Evolutionary conservation across 2,113 vertebrate genomes (phyloP).

Genomic region (Corythornis vintsioides): DNA sequence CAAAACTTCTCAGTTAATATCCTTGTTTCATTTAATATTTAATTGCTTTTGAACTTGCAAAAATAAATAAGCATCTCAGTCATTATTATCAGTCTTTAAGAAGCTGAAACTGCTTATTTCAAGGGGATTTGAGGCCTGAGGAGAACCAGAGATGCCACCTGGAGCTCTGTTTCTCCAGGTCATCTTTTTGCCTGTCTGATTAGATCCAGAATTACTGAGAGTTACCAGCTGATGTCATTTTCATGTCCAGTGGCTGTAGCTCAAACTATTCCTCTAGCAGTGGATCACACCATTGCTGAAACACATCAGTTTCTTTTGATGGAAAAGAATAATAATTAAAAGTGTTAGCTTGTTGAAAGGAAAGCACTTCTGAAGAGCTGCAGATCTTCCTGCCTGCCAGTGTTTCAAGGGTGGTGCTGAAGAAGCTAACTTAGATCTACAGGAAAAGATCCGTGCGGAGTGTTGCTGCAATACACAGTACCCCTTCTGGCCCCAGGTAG

Average conservation of each 20-base stretch:
- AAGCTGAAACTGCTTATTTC: not conserved
- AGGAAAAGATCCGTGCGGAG: not conserved
- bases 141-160: not conserved
- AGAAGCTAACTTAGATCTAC: not conserved
- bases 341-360: not conserved
- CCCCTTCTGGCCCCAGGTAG: not conserved
- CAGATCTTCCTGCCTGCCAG: not conserved
- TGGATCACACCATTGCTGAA: not conserved
- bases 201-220: not conserved
- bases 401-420: not conserved
- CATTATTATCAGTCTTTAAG: constrained; percentile 7
- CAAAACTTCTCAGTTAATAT: not conserved
- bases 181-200: not conserved
- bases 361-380: not conserved
- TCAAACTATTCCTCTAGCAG: not conserved
- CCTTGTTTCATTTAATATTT: constrained; percentile 18
- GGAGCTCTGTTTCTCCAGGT: not conserved
- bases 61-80: not conserved
- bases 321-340: not conserved
- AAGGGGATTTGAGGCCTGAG: not conserved
- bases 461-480: not conserved
- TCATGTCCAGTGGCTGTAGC: not conserved
- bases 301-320: not conserved
- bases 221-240: not conserved
- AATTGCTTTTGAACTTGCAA: constrained; percentile 25